Evolutionary conservation across 2,797 vertebrate species (phyloP).

Genomic region (Chelmon rostratus): DNA sequence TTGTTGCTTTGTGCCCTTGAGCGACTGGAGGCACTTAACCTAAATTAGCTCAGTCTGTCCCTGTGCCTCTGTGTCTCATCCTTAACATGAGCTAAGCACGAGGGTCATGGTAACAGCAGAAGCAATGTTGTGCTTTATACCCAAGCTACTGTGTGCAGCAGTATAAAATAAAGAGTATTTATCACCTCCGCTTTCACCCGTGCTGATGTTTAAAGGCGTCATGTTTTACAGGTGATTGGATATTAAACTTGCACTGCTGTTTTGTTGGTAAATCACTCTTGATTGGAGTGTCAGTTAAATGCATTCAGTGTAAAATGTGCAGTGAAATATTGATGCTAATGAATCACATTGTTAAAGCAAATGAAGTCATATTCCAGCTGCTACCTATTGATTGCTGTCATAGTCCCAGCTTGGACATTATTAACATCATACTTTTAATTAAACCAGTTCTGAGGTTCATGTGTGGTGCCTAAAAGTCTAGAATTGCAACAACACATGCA

Average conservation of each 20-base stretch:
- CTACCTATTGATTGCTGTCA: slow-evolving; percentile 33
- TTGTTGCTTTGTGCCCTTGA: slow-evolving; percentile 76
- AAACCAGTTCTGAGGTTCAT: slow-evolving; percentile 42
- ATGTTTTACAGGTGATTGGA: not conserved
- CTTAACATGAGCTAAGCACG: slow-evolving; percentile 39
- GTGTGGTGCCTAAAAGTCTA: not conserved
- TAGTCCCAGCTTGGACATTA: slow-evolving; percentile 32
- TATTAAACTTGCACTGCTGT: not conserved
- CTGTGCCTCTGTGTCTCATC: slow-evolving; percentile 35
- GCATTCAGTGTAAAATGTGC: not conserved
- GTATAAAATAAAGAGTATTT: not conserved
- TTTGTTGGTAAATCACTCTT: slow-evolving; percentile 6
- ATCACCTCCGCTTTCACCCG: not conserved
- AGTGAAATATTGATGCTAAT: slow-evolving; percentile 38
- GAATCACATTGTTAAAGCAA: slow-evolving; percentile 35
- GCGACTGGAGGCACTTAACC: slow-evolving; percentile 80
- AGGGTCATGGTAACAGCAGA: slow-evolving; percentile 32
- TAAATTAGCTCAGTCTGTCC: slow-evolving; percentile 78
- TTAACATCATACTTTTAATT: slow-evolving; percentile 55
- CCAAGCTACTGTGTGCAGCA: not conserved
- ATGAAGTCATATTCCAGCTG: slow-evolving; percentile 47
- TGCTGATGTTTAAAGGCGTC: not conserved
- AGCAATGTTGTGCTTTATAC: not conserved
- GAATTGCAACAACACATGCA: slow-evolving; percentile 5
- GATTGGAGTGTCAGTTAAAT: not conserved